Conservation (phyloP, 2,888 invertebrate species). For the Carabus problematicus region DNA sequence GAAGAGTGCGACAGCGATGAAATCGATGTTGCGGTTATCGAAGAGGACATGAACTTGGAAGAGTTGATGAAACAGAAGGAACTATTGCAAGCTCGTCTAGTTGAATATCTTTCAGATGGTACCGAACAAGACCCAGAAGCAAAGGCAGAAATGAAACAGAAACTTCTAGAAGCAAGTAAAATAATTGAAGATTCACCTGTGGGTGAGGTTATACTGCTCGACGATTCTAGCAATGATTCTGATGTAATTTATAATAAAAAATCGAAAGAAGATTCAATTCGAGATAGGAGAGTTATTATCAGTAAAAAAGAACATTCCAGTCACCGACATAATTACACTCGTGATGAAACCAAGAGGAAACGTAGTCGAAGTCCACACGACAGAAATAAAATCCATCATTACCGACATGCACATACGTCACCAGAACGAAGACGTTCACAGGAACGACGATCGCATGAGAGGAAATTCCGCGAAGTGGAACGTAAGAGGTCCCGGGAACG, state of each 20-base stretch:
- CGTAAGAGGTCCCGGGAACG: slow-evolving; percentile 51
- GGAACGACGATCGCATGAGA: slow-evolving; percentile 52
- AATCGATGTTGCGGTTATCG: slow-evolving; percentile 73
- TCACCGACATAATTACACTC: neutral
- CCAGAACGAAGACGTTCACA: slow-evolving; percentile 55
- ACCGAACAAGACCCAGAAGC: slow-evolving; percentile 57
- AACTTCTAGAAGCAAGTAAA: slow-evolving; percentile 49
- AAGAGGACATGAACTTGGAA: slow-evolving; percentile 86
- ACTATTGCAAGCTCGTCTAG: slow-evolving; percentile 77
- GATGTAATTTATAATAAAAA: slow-evolving; percentile 52
- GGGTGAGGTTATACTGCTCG: slow-evolving; percentile 68
- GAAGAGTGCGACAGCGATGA: slow-evolving; percentile 75
- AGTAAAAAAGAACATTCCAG: slow-evolving; percentile 51
- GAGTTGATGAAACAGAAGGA: slow-evolving; percentile 91
- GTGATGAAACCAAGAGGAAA: slow-evolving; percentile 43
- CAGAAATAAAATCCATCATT: slow-evolving; percentile 46
- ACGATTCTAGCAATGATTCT: slow-evolving; percentile 70
- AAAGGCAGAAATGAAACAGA: slow-evolving; percentile 1
- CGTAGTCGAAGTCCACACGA: slow-evolving; percentile 47
- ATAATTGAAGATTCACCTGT: slow-evolving; percentile 57
- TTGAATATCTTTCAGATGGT: slow-evolving; percentile 76
- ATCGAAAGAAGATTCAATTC: slow-evolving; percentile 58
- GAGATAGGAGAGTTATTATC: slow-evolving; percentile 56
- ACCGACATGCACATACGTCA: slow-evolving; percentile 42
- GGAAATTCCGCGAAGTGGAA: slow-evolving; percentile 5